A percentile compares a stretch with the other conserved stretches of the same genome.
phyloP scores from a whole-genome alignment of 2,888 invertebrate species.

The Mongoloraphidia duomilia region DNA sequence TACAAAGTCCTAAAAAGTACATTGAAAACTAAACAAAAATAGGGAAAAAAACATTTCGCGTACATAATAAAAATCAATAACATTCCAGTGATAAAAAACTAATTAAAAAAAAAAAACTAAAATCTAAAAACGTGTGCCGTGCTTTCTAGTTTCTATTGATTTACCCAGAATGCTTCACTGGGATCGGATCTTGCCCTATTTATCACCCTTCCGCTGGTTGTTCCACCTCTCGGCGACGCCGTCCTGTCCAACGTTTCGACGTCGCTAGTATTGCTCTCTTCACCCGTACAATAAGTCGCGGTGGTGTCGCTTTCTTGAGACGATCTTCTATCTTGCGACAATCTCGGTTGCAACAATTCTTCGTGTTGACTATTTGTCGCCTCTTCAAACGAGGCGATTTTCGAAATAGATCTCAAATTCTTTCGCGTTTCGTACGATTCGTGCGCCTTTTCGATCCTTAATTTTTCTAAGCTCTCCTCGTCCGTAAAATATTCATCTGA shows the following conservation, averaged over 20 bases:
- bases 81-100: not conserved
- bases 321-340: constrained; percentile 6
- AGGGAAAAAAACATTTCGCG: too few relatives aligned
- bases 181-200: not conserved
- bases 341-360: constrained; percentile 14
- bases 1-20: too few relatives aligned
- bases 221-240: not conserved
- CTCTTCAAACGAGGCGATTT: constrained; percentile 28
- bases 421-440: not conserved
- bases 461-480: not conserved
- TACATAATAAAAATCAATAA: too few relatives aligned
- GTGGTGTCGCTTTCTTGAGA: constrained; percentile 5
- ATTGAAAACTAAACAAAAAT: too few relatives aligned
- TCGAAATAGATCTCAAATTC: constrained; percentile 16
- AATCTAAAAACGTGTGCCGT: not conserved
- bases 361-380: constrained; percentile 26
- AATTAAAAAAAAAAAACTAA: not conserved
- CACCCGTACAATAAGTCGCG: not conserved
- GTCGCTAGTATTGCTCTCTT: not conserved
- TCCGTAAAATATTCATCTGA: not conserved
- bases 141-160: not conserved
- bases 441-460: constrained; percentile 1
- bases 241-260: not conserved
- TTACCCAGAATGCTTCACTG: constrained; percentile 2
- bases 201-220: not conserved